Base-by-base conservation (phyloP, 2,888 invertebrate genomes). In the Rotaria macrura region DNA sequence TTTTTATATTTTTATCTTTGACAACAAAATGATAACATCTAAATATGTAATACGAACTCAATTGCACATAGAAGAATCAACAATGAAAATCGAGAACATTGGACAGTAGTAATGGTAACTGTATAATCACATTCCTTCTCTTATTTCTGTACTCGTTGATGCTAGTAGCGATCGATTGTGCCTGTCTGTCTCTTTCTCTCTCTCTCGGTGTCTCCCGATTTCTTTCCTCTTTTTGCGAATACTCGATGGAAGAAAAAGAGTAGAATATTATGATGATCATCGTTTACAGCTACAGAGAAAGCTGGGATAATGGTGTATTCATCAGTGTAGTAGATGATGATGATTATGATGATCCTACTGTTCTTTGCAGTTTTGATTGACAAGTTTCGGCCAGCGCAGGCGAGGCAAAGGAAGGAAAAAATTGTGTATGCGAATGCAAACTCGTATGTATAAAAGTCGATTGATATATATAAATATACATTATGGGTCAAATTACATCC, bases 121-220 rank as follows among this genome's bases (percentile, higher is more conserved):
- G 65, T 65, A 65, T 34, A 65, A 65, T 65, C 65, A 65, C 65
- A 65, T 65, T 65, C 65, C 34, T 65, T 65, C 65, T 65, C 29
- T 52, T 23, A 17, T 52, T 23, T 52, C 52, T 34, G 29, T 65
- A 65, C 65, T 65, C 34, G 34, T 65, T 29, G 65, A 65, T 65
- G n/a, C 65, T 65, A 65, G 14, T 65, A 34, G 65, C 65, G 65
- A 65, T 65, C 65, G n/a, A 65, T 65, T 65, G n/a, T n/a, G n/a
- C n/a, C n/a, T n/a, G n/a, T n/a, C n/a, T n/a, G n/a, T n/a, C n/a
- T n/a, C n/a, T n/a, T n/a, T n/a, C n/a, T n/a, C n/a, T n/a, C n/a
- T n/a, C n/a, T n/a, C n/a, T n/a, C n/a, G n/a, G n/a, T n/a, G n/a
- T n/a, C 34, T 65, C 14, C 34, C 34, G 29, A 10, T 65, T n/a